phyloP scores from a whole-genome alignment of 2,797 vertebrate genomes.

The Lates japonicus region DNA sequence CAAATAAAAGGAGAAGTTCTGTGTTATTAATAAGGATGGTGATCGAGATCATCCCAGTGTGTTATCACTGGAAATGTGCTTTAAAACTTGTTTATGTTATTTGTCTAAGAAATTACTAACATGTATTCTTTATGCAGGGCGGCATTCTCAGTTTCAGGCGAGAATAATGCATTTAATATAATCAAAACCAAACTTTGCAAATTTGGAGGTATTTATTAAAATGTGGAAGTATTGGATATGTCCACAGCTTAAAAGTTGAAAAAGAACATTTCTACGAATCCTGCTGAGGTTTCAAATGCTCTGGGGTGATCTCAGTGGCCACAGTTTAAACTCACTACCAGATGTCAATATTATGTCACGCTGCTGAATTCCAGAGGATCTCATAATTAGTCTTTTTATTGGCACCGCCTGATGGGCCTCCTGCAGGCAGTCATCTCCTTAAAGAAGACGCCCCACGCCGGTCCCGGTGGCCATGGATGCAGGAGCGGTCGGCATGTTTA shows the following conservation, averaged over 20 bases:
- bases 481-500: slow-evolving; percentile 62
- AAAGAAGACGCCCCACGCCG: slow-evolving; percentile 48
- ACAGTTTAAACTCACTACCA: slow-evolving; percentile 18
- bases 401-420: slow-evolving; percentile 31
- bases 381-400: slow-evolving; percentile 1
- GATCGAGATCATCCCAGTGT: background rate
- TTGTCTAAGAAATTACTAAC: background rate
- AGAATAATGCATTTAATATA: background rate
- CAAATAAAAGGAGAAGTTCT: background rate
- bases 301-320: slow-evolving; percentile 21
- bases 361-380: slow-evolving; percentile 34
- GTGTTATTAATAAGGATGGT: too few relatives aligned
- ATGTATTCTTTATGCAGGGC: too few relatives aligned
- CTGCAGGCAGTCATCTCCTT: slow-evolving; percentile 46
- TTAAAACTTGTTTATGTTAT: background rate
- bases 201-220: background rate
- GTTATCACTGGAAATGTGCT: background rate
- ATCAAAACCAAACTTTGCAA: background rate
- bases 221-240: background rate
- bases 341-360: slow-evolving; percentile 43
- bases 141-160: too few relatives aligned
- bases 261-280: background rate
- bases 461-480: slow-evolving; percentile 60
- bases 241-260: background rate
- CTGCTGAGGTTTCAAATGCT: background rate